Percentiles rank a stretch among this genome's conserved stretches.
Conservation (phyloP, 2,888 invertebrate species). For the Hipparchia semele region DNA sequence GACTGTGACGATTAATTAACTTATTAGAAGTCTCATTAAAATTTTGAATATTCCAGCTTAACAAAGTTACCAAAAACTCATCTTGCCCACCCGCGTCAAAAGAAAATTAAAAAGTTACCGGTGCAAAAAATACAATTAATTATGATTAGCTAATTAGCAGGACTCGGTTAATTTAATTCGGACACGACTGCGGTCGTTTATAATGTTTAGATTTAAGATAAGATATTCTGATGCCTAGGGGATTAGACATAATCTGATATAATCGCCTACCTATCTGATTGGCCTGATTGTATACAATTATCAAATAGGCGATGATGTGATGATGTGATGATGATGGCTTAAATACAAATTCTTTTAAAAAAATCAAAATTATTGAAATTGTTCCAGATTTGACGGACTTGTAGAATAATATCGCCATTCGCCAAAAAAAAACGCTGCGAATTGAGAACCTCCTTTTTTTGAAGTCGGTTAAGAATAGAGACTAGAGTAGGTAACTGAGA, state of each 20-base stretch:
- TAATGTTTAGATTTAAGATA: not conserved
- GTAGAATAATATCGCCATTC: too few species aligned
- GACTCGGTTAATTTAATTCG: not conserved
- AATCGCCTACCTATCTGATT: too few species aligned
- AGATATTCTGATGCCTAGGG: not conserved
- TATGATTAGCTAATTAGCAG: constrained; percentile 14
- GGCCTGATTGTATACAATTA: too few species aligned
- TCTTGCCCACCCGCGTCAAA: not conserved
- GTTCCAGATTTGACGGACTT: too few species aligned
- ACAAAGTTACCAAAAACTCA: constrained; percentile 13
- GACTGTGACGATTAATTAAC: not conserved
- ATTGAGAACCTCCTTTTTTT: too few species aligned
- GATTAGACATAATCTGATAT: not conserved
- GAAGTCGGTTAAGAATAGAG: too few species aligned
- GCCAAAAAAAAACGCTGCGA: too few species aligned
- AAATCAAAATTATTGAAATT: too few species aligned
- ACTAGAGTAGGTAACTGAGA: too few species aligned
- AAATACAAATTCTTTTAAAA: too few species aligned
- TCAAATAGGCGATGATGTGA: too few species aligned
- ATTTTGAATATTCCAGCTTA: constrained; percentile 6
- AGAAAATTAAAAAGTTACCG: constrained; percentile 16
- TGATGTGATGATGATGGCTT: too few species aligned
- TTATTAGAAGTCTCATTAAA: constrained; percentile 11
- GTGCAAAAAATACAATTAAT: constrained; percentile 9
- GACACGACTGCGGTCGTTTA: not conserved